Conservation (phyloP, 2,113 vertebrate species). For the Phalacrocorax aristotelis region DNA sequence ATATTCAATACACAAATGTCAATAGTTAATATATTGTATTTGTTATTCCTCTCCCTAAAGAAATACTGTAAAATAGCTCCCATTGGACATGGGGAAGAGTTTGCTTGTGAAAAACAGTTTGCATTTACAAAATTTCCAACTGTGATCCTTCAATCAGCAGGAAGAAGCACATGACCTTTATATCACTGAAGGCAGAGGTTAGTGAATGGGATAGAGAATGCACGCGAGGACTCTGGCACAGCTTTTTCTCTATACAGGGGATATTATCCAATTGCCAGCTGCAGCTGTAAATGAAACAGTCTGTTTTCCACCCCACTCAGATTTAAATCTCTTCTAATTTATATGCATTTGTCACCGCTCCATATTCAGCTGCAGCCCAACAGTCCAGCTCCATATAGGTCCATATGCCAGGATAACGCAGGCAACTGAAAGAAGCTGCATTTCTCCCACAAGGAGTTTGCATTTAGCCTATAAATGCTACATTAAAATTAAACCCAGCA, state of each 20-base stretch:
- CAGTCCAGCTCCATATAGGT: not conserved
- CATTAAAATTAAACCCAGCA: not conserved
- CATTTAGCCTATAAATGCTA: not conserved
- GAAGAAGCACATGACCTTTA: not conserved
- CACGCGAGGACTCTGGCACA: not conserved
- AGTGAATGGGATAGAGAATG: not conserved
- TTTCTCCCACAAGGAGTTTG: not conserved
- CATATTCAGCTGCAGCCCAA: not conserved
- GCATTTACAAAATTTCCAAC: not conserved
- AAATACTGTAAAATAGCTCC: not conserved
- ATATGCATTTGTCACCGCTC: not conserved
- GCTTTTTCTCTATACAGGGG: not conserved
- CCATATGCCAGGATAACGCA: fast-evolving
- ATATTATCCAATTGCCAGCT: not conserved
- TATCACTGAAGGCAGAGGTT: not conserved
- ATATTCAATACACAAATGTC: not conserved
- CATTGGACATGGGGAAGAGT: not conserved
- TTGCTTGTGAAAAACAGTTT: not conserved
- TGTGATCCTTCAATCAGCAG: not conserved
- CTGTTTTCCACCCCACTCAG: not conserved
- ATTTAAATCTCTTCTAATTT: not conserved
- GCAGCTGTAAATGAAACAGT: not conserved
- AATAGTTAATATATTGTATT: not conserved
- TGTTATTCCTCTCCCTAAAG: not conserved
- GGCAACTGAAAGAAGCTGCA: not conserved